Evolutionary conservation across 2,888 invertebrate genomes (phyloP).

Genomic region (Clusia tigrina): DNA sequence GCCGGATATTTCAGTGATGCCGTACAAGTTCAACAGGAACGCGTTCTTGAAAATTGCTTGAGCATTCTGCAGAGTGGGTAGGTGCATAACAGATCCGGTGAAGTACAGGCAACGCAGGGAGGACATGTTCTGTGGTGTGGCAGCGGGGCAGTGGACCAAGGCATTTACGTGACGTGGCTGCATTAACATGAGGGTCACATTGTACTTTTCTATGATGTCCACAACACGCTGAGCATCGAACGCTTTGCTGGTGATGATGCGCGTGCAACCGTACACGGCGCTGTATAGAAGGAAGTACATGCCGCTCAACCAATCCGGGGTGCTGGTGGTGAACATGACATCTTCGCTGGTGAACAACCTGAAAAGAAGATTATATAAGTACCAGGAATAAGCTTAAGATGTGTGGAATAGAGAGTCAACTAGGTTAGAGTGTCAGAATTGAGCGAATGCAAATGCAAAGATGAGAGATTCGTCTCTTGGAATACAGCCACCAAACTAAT

Average conservation of each 20-base stretch:
- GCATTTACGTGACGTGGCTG: conserved; percentile 47
- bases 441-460: too few species aligned
- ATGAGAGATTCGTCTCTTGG: too few species aligned
- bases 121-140: conserved; percentile 39
- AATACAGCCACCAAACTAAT: too few species aligned
- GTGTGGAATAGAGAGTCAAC: too few species aligned
- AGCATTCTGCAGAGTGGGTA: conserved; percentile 40
- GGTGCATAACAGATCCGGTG: conserved; percentile 44
- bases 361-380: not conserved
- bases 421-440: too few species aligned
- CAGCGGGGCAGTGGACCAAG: conserved; percentile 36
- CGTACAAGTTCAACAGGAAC: conserved; percentile 48
- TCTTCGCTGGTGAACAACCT: conserved; percentile 39
- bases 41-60: conserved; percentile 42
- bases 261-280: conserved; percentile 38
- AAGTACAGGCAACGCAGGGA: conserved; percentile 43
- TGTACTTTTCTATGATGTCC: conserved; percentile 46
- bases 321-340: conserved; percentile 39
- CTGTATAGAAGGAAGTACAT: conserved; percentile 38
- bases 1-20: conserved; percentile 48
- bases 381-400: too few species aligned
- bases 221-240: conserved; percentile 47
- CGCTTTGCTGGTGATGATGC: conserved; percentile 45
- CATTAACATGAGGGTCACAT: conserved; percentile 42
- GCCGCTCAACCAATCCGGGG: conserved; percentile 49